phyloP scores from a whole-genome alignment of 2,113 vertebrate species.

The Anguilla japonica region DNA sequence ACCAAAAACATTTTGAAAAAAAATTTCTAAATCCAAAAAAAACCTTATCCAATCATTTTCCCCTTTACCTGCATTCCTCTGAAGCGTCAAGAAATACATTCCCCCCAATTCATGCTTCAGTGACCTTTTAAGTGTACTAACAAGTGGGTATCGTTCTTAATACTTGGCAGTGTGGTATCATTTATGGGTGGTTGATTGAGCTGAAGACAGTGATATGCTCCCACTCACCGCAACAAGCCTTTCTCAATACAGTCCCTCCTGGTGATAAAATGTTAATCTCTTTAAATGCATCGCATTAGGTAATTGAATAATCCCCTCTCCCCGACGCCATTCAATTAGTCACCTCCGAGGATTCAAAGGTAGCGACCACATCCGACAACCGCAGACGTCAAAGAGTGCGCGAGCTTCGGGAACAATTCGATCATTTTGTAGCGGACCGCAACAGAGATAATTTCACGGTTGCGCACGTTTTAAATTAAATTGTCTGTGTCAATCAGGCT shows the following conservation, averaged over 20 bases:
- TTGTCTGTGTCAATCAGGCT: slow-evolving; percentile 14
- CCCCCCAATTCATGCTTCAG: neutral
- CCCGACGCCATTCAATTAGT: slow-evolving; percentile 25
- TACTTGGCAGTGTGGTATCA: neutral
- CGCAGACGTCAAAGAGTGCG: neutral
- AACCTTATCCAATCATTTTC: no score
- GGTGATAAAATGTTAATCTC: slow-evolving; percentile 26
- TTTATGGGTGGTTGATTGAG: slow-evolving; percentile 20
- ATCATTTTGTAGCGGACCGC: neutral
- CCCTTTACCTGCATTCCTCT: neutral
- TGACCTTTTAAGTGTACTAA: slow-evolving; percentile 12
- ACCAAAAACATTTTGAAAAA: no score
- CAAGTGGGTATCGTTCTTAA: slow-evolving; percentile 22
- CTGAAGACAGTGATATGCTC: neutral
- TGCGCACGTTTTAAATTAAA: slow-evolving; percentile 33
- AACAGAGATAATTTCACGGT: slow-evolving; percentile 16
- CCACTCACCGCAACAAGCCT: neutral
- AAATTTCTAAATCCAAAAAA: no score
- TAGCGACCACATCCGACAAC: slow-evolving; percentile 54
- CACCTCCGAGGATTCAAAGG: slow-evolving; percentile 56
- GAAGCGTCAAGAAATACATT: neutral
- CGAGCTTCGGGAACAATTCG: neutral
- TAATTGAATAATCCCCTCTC: slow-evolving; percentile 28
- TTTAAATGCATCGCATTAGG: slow-evolving; percentile 29
- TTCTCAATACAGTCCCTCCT: slow-evolving; percentile 16